Conservation (phyloP, 2,888 invertebrate species). For the Melinaea marsaeus region DNA sequence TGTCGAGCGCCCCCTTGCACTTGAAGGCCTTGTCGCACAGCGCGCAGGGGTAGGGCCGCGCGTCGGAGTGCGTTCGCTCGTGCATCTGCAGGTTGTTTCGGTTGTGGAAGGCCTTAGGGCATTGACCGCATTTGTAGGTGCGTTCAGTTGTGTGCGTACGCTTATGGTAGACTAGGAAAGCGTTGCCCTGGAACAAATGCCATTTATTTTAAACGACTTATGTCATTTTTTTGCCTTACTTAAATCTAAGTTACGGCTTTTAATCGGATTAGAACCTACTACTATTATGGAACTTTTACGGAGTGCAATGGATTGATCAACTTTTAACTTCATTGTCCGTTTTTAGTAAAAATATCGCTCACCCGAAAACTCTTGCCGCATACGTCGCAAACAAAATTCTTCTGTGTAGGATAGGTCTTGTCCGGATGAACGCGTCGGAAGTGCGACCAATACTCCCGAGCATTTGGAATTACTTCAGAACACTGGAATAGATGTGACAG, state of each 20-base stretch:
- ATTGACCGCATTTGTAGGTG: slow-evolving; percentile 51
- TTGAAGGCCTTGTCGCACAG: slow-evolving; percentile 66
- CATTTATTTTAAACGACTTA: too few relatives aligned
- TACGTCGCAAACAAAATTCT: slow-evolving; percentile 65
- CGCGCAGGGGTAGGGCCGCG: slow-evolving; percentile 56
- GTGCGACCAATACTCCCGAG: slow-evolving; percentile 66
- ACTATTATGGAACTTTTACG: too few relatives aligned
- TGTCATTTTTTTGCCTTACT: too few relatives aligned
- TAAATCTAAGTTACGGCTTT: too few relatives aligned
- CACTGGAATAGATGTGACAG: slow-evolving; percentile 44
- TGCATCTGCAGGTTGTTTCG: slow-evolving; percentile 65
- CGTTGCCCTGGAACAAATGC: slow-evolving; percentile 51
- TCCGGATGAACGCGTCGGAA: slow-evolving; percentile 65
- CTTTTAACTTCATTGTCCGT: too few relatives aligned
- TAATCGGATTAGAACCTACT: too few relatives aligned
- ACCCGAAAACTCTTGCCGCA: slow-evolving; percentile 70
- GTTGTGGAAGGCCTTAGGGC: slow-evolving; percentile 65
- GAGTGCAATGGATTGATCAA: too few relatives aligned
- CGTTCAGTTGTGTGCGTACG: slow-evolving; percentile 61
- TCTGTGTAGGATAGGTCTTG: slow-evolving; percentile 62
- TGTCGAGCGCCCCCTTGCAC: slow-evolving; percentile 60
- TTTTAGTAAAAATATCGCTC: slow-evolving; percentile 21
- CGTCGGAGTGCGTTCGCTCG: slow-evolving; percentile 62
- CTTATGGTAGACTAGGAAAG: slow-evolving; percentile 64
- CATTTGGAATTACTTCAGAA: slow-evolving; percentile 54